These are phyloP conservation scores for Dinoponera quadriceps DNA, from an alignment of 1,140 invertebrate genomes.

Conservation along the genomic window DNA sequence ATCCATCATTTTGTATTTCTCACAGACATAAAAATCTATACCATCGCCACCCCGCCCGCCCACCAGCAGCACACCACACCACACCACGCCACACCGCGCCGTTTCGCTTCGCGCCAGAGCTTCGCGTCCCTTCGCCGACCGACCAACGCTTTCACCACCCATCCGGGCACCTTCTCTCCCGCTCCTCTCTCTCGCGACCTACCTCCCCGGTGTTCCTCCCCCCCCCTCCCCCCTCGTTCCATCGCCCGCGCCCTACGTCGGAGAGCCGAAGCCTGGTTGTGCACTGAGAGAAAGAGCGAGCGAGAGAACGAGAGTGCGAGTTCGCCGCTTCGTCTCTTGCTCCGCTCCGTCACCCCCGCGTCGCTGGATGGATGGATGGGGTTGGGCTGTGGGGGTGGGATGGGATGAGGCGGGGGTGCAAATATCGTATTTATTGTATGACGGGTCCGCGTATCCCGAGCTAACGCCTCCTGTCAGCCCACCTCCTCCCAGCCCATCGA, in stretches of 20 bases:
- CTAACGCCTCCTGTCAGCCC: constrained; percentile 71
- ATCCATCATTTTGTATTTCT: constrained; percentile 85
- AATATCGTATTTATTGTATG: constrained; percentile 83
- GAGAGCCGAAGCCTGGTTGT: constrained; percentile 68
- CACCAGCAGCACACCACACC: constrained; percentile 59
- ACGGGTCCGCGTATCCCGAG: constrained; percentile 76
- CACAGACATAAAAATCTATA: constrained; percentile 83
- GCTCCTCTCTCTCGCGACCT: constrained; percentile 59
- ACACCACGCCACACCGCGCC: constrained; percentile 38
- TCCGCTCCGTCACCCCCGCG: constrained; percentile 52
- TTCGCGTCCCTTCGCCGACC: constrained; percentile 66
- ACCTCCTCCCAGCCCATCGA: constrained; percentile 35
- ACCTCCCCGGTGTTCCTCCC: constrained; percentile 40
- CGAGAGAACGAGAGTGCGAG: background rate
- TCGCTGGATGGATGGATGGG: constrained; percentile 43
- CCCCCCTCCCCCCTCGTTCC: constrained; percentile 46
- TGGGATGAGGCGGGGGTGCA: constrained; percentile 70
- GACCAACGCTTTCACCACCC: constrained; percentile 75
- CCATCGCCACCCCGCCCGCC: constrained; percentile 71
- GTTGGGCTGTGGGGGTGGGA: constrained; percentile 26
- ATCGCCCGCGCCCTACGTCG: constrained; percentile 46
- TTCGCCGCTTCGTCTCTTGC: constrained; percentile 46
- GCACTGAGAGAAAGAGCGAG: constrained; percentile 47
- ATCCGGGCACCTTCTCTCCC: constrained; percentile 73
- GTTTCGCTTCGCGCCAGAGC: constrained; percentile 58